A percentile compares a stretch with the other conserved stretches of the same genome.
These are phyloP conservation scores for Epinotia nisella DNA, from an alignment of 2,888 invertebrate genomes.

Conservation along the genomic window DNA sequence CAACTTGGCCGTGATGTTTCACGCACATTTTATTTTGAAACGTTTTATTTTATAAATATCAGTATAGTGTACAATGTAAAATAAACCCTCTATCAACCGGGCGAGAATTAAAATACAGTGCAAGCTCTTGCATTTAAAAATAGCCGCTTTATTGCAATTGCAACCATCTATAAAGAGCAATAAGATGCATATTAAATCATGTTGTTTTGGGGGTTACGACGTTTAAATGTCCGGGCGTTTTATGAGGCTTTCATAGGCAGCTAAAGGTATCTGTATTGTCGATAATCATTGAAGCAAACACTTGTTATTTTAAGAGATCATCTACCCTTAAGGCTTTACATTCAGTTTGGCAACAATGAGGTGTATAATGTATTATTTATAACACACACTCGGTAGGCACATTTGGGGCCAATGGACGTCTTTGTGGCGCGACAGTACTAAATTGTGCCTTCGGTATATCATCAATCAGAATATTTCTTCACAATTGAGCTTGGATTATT, in stretches of 20 bases:
- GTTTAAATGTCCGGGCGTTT: conserved; percentile 17
- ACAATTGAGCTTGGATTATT: conserved; percentile 68
- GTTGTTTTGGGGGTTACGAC: neutral
- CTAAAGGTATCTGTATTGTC: conserved; percentile 82
- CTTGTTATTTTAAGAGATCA: conserved; percentile 86
- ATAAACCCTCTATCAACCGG: neutral
- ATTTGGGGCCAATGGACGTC: conserved; percentile 68
- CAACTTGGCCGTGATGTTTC: conserved; percentile 82
- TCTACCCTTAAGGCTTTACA: conserved; percentile 81
- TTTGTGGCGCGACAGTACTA: conserved; percentile 64
- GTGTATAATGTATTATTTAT: conserved; percentile 84
- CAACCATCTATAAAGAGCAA: neutral
- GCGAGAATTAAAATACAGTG: conserved; percentile 7
- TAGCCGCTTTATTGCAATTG: neutral
- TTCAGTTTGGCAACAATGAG: conserved; percentile 75
- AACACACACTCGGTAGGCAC: conserved; percentile 81
- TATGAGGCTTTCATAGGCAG: conserved; percentile 79
- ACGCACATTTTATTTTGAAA: conserved; percentile 79
- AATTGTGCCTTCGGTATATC: conserved; percentile 68
- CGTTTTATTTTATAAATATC: conserved; percentile 61
- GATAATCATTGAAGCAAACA: conserved; percentile 85
- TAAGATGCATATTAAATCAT: neutral
- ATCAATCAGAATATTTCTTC: conserved; percentile 73
- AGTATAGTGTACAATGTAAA: conserved; percentile 47
- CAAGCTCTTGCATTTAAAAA: neutral